Base-by-base conservation (phyloP, 2,113 vertebrate genomes). In the Ammodytes marinus region DNA sequence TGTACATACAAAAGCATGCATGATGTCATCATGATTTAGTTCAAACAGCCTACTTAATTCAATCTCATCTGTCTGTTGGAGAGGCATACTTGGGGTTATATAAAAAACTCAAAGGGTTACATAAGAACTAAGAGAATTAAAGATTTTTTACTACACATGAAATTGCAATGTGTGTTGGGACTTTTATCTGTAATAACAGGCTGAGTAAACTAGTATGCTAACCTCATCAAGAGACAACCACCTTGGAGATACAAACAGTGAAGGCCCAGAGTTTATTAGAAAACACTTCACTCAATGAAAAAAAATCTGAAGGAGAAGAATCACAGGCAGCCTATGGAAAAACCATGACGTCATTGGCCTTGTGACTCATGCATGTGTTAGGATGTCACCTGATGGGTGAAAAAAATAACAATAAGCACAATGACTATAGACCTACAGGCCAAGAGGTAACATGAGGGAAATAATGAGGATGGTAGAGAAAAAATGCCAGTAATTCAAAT, bases 281-380 rank as follows among this genome's bases (percentile, higher is more conserved):
- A 74, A 80, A 80, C 27, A 68, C 15, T 37, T 61, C 6, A 35
- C 54, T 67, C n/a, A 6, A 19, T 27, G 50, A 43, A 47, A 47
- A 54, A 4, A 0, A 3, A 12, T 27, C 27, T 27, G 54, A 6
- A 47, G 42, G 9, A 10, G 40, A 43, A 7, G 0, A 59, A 35
- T 12, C 11, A 11, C 17, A 27, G 11, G 10, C 15, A 6, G 15
- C 64, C 57, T 10, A 47, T 59, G 60, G 60, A 84, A 89, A 82
- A 17, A 70, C 15, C 57, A 8, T 80, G 57, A 89, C 5, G 49
- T 87, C 80, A 89, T 19, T 14, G 13, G 17, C 10, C 55, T 58
- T 47, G 14, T 52, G 57, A 73, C 2, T 57, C 47, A 79, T 43
- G 8, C 7, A 76, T 8, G 13, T 1, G 71, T 45, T 59, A 6